phyloP scores from a whole-genome alignment of 2,888 invertebrate species.

The Acanthosepion esculentum region DNA sequence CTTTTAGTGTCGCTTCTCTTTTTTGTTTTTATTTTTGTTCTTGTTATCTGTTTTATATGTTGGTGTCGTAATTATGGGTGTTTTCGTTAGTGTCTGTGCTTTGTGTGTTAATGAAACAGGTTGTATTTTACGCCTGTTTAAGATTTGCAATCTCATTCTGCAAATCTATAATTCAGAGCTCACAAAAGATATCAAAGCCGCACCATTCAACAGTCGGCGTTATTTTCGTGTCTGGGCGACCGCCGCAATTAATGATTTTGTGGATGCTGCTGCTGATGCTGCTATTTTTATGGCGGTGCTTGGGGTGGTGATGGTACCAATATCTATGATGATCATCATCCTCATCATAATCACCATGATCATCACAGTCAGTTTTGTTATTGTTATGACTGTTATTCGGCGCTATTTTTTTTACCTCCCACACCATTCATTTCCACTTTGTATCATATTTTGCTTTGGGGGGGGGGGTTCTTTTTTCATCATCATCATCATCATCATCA shows the following conservation, averaged over 20 bases:
- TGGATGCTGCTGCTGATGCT: not conserved
- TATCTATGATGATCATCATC: not conserved
- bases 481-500: too few relatives aligned
- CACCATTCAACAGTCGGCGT: slow-evolving; percentile 21
- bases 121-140: not conserved
- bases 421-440: too few relatives aligned
- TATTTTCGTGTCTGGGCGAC: not conserved
- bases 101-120: slow-evolving; percentile 9
- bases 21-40: not conserved
- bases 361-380: too few relatives aligned
- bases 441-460: too few relatives aligned
- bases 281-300: too few relatives aligned
- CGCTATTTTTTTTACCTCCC: too few relatives aligned
- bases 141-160: slow-evolving; percentile 20
- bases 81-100: not conserved
- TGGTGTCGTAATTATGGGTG: slow-evolving; percentile 4
- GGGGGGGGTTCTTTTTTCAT: too few relatives aligned
- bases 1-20: not conserved
- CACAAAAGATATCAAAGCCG: not conserved
- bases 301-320: not conserved
- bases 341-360: too few relatives aligned
- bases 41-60: not conserved
- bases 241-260: not conserved
- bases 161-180: not conserved
- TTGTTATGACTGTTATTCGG: too few relatives aligned